Base-by-base conservation (phyloP, 1,140 invertebrate species). In the Lucilia sericata region DNA sequence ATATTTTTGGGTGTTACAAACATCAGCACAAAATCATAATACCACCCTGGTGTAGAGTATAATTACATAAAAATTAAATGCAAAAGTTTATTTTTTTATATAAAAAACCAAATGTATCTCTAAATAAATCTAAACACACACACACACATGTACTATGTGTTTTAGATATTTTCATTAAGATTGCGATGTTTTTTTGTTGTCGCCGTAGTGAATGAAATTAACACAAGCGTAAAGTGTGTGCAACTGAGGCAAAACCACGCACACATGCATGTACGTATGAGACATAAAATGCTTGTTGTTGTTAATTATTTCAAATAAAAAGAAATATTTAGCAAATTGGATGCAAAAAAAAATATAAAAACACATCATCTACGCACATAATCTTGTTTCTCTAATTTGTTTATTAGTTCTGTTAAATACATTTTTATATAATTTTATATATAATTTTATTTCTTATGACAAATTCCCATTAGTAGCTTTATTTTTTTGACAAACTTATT, bases 121-220 rank as follows among this genome's bases (percentile, higher is more conserved):
- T 70, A 70, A 70, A 19, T 25, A 70, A 70, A 70, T 70, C 65
- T 70, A 21, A 70, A 70, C 65, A 70, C 25, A n/a, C 21, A n/a
- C 21, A 70, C 19, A 21, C 12, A 25, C 19, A 30, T 30, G 55
- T 60, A 60, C 14, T 42, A 42, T 42, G 42, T 12, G 17, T 55
- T 55, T 55, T 55, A 19, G 65, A 70, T 70, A 70, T 21, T 21
- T 70, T 70, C 65, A 70, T 70, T 70, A 70, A 70, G 65, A 70
- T 70, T 70, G 21, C 19, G 65, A 25, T 70, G 65, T 4, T 70
- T n/a, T n/a, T 70, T 19, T 60, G 55, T 7, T n/a, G 55, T 60
- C 14, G 55, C 14, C n/a, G 55, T 60, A n/a, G 55, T 60, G 55
- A 70, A 70, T 21, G 19, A 70, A 70, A 21, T 70, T 70, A 21